Evolutionary conservation across 2,797 vertebrate species (phyloP), one percentile per base, ranked within the genome.

Genomic region (Cottoperca gobio): DNA sequence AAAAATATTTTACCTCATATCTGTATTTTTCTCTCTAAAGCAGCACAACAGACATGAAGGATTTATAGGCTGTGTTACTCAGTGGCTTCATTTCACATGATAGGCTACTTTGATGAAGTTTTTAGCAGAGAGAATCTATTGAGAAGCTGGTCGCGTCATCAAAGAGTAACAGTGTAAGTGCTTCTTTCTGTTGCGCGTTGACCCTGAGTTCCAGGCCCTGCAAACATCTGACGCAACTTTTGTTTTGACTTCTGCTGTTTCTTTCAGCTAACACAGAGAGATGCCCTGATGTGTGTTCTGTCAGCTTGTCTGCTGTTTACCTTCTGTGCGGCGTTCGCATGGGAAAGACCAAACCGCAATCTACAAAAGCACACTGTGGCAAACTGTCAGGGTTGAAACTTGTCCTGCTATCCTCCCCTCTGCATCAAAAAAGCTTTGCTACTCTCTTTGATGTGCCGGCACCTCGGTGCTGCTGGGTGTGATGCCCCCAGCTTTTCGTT

Each of bases 331-430:
- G 53, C 45, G 8, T 42, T 80, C 68, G 49, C 76, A 64, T 61
- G 61, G 78, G 83, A 90, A 76, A 89, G 76, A 87, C 86, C 81
- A 86, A 85, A 87, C 78, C 79, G 43, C 84, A 78, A 86, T 92
- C 83, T 89, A 82, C 83, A 91, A 89, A 92, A 90, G 86, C 85
- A 70, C 71, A 76, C 87, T 70, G 81, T 80, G 78, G 86, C 24
- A 54, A 83, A 69, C 77, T 88, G 85, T 88, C 89, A 84, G 82
- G 70, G 80, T 35, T 85, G 79, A 90, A 81, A 78, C 90, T 83
- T 68, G 85, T 89, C 88, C 79, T 75, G 76, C 83, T 79, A 78
- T 68, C 85, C 83, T 67, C 76, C 72, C 66, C 79, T 80, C 85
- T 31, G 66, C 72, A 85, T 85, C 52, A 86, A 83, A 88, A 46